Percentiles rank a stretch among this genome's conserved stretches.
These are phyloP conservation scores for Pachypeltis micranthus DNA, from an alignment of 1,140 invertebrate genomes.

Conservation along the genomic window DNA sequence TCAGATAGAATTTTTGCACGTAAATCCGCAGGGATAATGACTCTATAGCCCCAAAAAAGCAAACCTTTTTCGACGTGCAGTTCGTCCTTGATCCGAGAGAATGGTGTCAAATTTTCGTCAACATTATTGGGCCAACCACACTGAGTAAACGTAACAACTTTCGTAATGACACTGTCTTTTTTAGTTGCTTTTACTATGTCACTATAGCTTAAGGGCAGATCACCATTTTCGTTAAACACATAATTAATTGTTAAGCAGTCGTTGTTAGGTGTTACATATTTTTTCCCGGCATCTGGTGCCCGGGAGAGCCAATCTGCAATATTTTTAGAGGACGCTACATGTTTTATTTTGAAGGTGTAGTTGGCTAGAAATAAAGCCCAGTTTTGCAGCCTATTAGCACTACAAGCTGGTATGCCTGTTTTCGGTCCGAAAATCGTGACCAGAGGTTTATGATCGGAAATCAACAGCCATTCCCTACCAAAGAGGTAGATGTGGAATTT, in stretches of 20 bases:
- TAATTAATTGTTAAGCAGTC: neutral
- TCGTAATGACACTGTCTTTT: neutral
- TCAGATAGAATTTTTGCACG: neutral
- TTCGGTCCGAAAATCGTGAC: neutral
- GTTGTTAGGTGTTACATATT: neutral
- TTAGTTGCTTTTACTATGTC: neutral
- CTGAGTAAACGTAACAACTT: neutral
- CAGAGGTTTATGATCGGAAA: neutral
- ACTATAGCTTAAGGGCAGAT: neutral
- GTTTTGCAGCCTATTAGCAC: neutral
- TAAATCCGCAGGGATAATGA: neutral
- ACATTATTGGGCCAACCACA: neutral
- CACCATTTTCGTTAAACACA: neutral
- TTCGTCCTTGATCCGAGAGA: neutral
- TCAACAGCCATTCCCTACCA: neutral
- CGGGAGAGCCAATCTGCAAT: neutral
- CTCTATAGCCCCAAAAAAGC: neutral
- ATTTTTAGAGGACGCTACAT: neutral
- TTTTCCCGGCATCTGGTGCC: neutral
- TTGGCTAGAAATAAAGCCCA: constrained; percentile 4
- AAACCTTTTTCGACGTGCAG: neutral
- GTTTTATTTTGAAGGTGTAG: neutral
- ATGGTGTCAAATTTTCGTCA: neutral
- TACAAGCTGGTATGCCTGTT: constrained; percentile 4
- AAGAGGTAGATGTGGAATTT: constrained; percentile 21